A percentile compares a stretch with the other conserved stretches of the same genome.
Conservation (phyloP, 2,113 vertebrate species). For the Gallinago jamesoni region DNA sequence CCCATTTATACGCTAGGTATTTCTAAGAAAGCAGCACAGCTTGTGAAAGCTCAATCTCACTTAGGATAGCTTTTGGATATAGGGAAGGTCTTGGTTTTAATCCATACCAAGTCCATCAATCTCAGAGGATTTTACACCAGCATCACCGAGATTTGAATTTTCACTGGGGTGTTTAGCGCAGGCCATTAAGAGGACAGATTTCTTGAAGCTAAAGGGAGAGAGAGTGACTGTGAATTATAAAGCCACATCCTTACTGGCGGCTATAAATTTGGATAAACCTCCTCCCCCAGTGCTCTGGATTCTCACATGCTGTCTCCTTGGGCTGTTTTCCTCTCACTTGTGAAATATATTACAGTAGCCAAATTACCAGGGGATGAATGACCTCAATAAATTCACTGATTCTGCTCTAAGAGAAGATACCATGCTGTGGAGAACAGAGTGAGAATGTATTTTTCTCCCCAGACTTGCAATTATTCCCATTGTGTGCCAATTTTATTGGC, state of each 20-base stretch:
- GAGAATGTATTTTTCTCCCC: neutral
- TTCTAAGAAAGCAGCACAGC: neutral
- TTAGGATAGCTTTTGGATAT: neutral
- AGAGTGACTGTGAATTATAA: constrained; percentile 13
- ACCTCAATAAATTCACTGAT: constrained; percentile 57
- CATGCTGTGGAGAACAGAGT: constrained; percentile 36
- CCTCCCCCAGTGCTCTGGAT: constrained; percentile 36
- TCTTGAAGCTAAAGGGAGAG: neutral
- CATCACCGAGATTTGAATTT: neutral
- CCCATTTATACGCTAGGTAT: neutral
- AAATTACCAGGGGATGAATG: constrained; percentile 54
- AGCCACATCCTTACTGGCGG: neutral
- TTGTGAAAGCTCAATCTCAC: neutral
- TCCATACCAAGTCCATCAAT: fast-evolving
- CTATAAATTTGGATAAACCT: constrained; percentile 48
- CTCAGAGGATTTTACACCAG: neutral
- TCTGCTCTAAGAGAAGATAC: constrained; percentile 24
- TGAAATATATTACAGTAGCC: constrained; percentile 62
- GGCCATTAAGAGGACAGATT: constrained; percentile 2
- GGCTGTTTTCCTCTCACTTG: constrained; percentile 27
- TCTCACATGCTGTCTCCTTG: constrained; percentile 28
- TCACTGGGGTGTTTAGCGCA: neutral
- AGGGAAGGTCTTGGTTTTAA: neutral
- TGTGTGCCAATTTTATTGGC: constrained; percentile 22
- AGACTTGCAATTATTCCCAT: constrained; percentile 7